Evolutionary conservation across 2,113 vertebrate genomes (phyloP), one percentile per base, ranked within the genome.

Genomic region (Zapornia atra): DNA sequence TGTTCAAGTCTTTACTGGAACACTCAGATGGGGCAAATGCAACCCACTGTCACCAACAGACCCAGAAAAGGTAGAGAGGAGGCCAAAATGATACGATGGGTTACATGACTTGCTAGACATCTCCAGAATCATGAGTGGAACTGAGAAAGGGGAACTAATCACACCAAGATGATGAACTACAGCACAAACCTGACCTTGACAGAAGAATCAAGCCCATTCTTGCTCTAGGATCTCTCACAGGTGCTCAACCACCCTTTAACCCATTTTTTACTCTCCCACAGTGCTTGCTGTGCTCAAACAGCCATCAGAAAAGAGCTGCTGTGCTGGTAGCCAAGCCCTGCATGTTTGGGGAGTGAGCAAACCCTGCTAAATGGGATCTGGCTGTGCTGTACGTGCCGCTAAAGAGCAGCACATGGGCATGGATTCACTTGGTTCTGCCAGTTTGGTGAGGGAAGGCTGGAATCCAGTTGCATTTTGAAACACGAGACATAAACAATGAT

Each of bases 351-450:
- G 69, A 84, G 51, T 82, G 90, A 96, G 92, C 51, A 96, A 96
- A 93, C 25, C 77, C 94, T 12, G 10, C 92, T 93, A 13, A 91
- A 78, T 42, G 82, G 90, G 53, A 68, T 91, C 94, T 96, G 94
- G 81, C 95, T 87, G 92, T 48, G 95, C 92, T 95, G 91, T 95
- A 91, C 88, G 86, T 76, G 72, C 95, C 95, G 94, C 95, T 93
- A 91, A 96, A 94, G 94, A 96, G 91, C 91, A 95, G 94, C 89
- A 92, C 83, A 84, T 83, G 91, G 92, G 91, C 96, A 92, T 2
- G 65, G 82, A 72, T 72, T 64, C 14, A 4, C 76, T 86, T 5
- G 12, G 60, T 94, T 68, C 68, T 0, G 10, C 70, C 68, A 76
- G 61, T 91, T 91, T 90, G 95, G 90, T 92, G 84, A 92, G 90